Evolutionary conservation across 2,888 invertebrate genomes (phyloP), one percentile per base, ranked within the genome.

Genomic region (Standfussiana lucernea): DNA sequence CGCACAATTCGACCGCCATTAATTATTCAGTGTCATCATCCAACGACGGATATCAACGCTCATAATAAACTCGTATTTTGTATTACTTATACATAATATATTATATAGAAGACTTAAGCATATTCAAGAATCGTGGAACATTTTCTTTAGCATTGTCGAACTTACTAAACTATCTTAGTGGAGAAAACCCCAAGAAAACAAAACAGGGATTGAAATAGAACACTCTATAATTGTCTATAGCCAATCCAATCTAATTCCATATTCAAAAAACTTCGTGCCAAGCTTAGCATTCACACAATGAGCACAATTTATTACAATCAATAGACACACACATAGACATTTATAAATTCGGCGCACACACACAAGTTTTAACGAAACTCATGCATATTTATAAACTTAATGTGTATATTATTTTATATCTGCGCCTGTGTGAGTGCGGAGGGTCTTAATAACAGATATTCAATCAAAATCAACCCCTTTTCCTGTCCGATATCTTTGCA

Each of bases 401-500:
- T 91, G 94, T 94, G 94, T 96, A 95, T 95, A 95, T 95, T 96
- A 96, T 96, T 95, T 95, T 94, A 95, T 95, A 93, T 93, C 91
- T 94, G 92, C 90, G 93, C 87, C 87, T 94, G 94, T 95, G 95
- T 94, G 95, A 87, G 93, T 89, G 87, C 83, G 91, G 93, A 93
- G 93, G 96, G 95, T 93, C 94, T 95, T 94, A 96, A 96, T 96
- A 96, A 95, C 96, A 96, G 96, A 96, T 96, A 96, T 96, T 96
- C 96, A 96, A 96, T 96, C 96, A 96, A 96, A 96, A 94, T 95
- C 95, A 95, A 96, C 96, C 96, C 96, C 93, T 95, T 95, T 90
- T 92, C 93, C 93, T 93, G 94, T 91, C 95, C 96, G 95, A 95
- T 96, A 96, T 96, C 96, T 96, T 95, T 95, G 92, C 94, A 91